These are phyloP conservation scores for Pseudomyrmex flavicornis DNA, from an alignment of 1,140 invertebrate species.

Conservation along the genomic window DNA sequence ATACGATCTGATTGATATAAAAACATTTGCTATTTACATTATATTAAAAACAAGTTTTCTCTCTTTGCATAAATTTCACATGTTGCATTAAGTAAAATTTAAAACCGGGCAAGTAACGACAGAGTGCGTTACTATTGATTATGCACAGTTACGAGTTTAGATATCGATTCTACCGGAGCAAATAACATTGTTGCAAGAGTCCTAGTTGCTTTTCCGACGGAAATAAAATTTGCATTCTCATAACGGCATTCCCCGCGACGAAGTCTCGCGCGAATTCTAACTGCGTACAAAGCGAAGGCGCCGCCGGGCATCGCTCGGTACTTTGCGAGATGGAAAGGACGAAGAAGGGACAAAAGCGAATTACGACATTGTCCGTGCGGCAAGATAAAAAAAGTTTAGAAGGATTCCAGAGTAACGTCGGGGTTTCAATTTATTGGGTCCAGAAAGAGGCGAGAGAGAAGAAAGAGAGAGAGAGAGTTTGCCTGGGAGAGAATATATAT, in stretches of 20 bases:
- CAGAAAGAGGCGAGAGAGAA: neutral
- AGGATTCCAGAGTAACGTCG: conserved; percentile 37
- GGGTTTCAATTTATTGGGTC: conserved; percentile 46
- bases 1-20: too few relatives aligned
- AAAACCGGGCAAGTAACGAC: neutral
- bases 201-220: conserved; percentile 43
- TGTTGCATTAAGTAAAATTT: neutral
- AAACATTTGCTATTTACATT: too few relatives aligned
- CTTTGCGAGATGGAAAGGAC: conserved; percentile 52
- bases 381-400: conserved; percentile 53
- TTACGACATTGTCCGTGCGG: conserved; percentile 52
- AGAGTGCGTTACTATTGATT: conserved; percentile 18
- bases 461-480: conserved; percentile 19
- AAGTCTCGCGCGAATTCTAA: conserved; percentile 58
- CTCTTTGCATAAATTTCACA: neutral
- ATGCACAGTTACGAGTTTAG: conserved; percentile 3
- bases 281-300: conserved; percentile 58
- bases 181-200: conserved; percentile 35
- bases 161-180: conserved; percentile 25
- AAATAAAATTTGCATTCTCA: conserved; percentile 62
- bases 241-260: conserved; percentile 52
- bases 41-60: too few relatives aligned
- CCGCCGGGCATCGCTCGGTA: conserved; percentile 52
- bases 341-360: conserved; percentile 57
- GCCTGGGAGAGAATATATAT: conserved; percentile 24